These are phyloP conservation scores for Deilephila elpenor DNA, from an alignment of 2,888 invertebrate genomes.

Conservation along the genomic window DNA sequence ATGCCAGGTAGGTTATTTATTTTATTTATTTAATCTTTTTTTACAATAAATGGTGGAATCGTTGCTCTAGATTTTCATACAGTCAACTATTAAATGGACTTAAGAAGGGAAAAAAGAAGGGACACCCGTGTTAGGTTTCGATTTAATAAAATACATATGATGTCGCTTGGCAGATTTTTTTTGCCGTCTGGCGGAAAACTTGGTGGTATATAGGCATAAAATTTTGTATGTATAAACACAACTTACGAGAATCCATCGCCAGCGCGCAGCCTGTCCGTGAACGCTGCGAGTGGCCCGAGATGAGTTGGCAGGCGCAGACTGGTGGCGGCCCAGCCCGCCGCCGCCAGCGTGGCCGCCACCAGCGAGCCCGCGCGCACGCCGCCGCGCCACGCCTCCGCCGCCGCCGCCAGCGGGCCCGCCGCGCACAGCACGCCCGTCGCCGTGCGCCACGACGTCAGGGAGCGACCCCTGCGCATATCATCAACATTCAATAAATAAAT, in stretches of 20 bases:
- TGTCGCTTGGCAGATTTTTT: too few relatives aligned
- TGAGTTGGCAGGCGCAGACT: slow-evolving; percentile 71
- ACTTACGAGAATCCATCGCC: slow-evolving; percentile 68
- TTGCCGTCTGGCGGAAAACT: too few relatives aligned
- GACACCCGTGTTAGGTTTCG: too few relatives aligned
- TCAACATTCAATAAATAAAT: too few relatives aligned
- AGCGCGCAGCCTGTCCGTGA: slow-evolving; percentile 53
- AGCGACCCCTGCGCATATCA: slow-evolving; percentile 91
- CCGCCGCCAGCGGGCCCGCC: slow-evolving; percentile 67
- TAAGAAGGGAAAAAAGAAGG: too few relatives aligned
- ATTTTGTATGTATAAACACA: slow-evolving; percentile 31
- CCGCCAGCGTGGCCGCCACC: slow-evolving; percentile 60
- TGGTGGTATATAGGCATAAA: too few relatives aligned
- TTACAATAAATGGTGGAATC: too few relatives aligned
- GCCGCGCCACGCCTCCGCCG: slow-evolving; percentile 45
- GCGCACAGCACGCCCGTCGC: slow-evolving; percentile 94
- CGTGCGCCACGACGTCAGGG: slow-evolving; percentile 95
- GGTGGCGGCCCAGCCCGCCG: slow-evolving; percentile 65
- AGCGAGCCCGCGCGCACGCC: slow-evolving; percentile 46
- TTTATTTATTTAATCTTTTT: too few relatives aligned
- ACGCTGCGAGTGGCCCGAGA: slow-evolving; percentile 48
- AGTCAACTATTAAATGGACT: too few relatives aligned
- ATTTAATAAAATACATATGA: too few relatives aligned
- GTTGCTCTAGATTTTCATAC: too few relatives aligned
- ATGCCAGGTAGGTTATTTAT: too few relatives aligned